These are phyloP conservation scores for Poecile atricapillus DNA, from an alignment of 2,113 vertebrate genomes.

Conservation along the genomic window DNA sequence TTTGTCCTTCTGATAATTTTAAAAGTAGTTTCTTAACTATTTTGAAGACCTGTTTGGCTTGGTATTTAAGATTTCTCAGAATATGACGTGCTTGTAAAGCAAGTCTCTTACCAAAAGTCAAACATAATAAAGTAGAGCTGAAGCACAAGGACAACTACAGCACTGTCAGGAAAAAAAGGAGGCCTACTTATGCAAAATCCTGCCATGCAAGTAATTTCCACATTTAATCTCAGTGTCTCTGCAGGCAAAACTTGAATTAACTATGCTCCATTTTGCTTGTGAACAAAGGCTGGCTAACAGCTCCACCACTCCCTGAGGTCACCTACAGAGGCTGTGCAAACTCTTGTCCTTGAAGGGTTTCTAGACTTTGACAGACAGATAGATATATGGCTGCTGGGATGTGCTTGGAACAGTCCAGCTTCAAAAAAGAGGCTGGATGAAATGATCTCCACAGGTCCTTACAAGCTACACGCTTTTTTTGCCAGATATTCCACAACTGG, in stretches of 20 bases:
- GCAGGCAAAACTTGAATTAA: constrained; percentile 5
- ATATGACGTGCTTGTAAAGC: neutral
- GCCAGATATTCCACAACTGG: neutral
- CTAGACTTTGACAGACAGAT: neutral
- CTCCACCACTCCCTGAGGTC: neutral
- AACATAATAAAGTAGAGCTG: neutral
- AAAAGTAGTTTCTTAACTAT: neutral
- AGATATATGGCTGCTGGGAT: neutral
- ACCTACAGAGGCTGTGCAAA: neutral
- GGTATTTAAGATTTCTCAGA: neutral
- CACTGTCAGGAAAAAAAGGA: neutral
- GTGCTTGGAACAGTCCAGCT: neutral
- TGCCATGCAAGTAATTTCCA: neutral
- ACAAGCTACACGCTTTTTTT: neutral
- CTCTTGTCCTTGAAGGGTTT: neutral
- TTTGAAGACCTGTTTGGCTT: neutral
- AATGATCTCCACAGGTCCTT: neutral
- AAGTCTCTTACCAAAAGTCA: neutral
- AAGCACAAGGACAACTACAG: neutral
- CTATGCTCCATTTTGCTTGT: neutral
- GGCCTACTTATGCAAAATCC: neutral
- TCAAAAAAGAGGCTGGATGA: neutral
- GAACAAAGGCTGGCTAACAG: neutral
- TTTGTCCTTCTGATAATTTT: neutral
- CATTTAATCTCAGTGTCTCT: neutral